Percentiles rank a stretch among this genome's conserved stretches.
Evolutionary conservation across 2,797 vertebrate genomes (phyloP).

Genomic region (Halcyon leucocephala): DNA sequence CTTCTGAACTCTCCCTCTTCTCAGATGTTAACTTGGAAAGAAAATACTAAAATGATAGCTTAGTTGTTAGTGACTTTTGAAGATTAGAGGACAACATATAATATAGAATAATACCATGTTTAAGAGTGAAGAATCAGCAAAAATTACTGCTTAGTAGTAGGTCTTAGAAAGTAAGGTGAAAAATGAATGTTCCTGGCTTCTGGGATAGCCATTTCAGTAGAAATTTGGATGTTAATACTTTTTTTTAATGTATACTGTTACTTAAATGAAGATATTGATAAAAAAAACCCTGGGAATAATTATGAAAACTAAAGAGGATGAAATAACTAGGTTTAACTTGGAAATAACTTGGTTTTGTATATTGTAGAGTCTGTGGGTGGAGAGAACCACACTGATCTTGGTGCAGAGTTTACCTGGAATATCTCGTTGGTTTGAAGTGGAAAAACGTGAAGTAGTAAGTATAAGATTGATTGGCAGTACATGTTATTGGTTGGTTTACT

Average conservation of each 20-base stretch:
- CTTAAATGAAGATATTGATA: not conserved
- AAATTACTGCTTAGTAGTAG: not conserved
- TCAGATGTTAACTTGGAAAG: not conserved
- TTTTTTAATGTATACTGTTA: not conserved
- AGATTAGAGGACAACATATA: not conserved
- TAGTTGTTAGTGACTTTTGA: not conserved
- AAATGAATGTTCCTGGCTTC: not conserved
- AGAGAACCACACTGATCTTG: constrained; percentile 94
- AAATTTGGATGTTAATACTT: not conserved
- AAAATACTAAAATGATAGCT: not conserved
- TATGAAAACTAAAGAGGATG: not conserved
- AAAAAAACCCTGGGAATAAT: not conserved
- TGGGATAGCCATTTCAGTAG: not conserved
- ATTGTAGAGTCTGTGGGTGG: constrained; percentile 95
- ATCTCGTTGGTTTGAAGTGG: constrained; percentile 99
- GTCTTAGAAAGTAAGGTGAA: not conserved
- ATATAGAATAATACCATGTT: not conserved
- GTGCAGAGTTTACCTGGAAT: constrained; percentile 98
- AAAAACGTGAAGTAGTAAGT: constrained; percentile 97
- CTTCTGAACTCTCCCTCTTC: not conserved
- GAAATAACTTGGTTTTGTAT: constrained; percentile 15
- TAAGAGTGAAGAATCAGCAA: not conserved
- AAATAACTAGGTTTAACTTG: not conserved
- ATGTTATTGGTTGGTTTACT: not conserved
- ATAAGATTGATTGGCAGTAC: not conserved